Evolutionary conservation across 2,113 vertebrate genomes (phyloP), one percentile per base, ranked within the genome.

Genomic region (Oncorhynchus keta): DNA sequence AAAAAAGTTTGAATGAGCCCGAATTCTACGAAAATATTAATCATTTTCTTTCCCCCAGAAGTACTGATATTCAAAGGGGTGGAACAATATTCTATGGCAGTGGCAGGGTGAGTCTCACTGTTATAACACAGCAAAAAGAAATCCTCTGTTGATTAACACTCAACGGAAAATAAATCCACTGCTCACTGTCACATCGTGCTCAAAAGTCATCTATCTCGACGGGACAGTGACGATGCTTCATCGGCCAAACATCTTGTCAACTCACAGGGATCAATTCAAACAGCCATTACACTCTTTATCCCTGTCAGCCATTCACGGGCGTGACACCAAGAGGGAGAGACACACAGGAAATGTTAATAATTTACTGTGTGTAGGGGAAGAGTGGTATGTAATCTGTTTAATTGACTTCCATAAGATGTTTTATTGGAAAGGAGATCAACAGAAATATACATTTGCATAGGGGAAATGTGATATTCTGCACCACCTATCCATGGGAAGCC

Each of bases 81-180:
- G 35, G 22, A 70, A 61, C 51, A 32, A 70, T 66, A 75, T 68
- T 62, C 64, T 49, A 4, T 76, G 35, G 20, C 20, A 28, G 51
- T 73, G 61, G 67, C 76, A 75, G 57, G 61, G 24, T 28, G 11
- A 67, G n/a, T 26, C 22, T 9, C 16, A 13, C 61, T 67, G 22
- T 73, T 61, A 67, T 77, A 55, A 55, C 51, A 55, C 16, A 51
- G 11, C 49, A 77, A 76, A 87, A 88, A 87, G 79, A 81, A 83
- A 85, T 85, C 78, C 79, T 79, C 26, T 65, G 72, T 75, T 83
- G 85, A 90, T 92, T 84, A 88, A 87, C 78, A 74, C 79, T 76
- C 68, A 73, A 76, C 76, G 76, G 76, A 86, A 78, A 80, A 62
- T 64, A 83, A 90, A 89, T 85, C 80, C 80, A 87, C 80, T 55